These are phyloP conservation scores for Ceyx melanurus DNA, from an alignment of 2,113 vertebrate genomes.

Conservation along the genomic window DNA sequence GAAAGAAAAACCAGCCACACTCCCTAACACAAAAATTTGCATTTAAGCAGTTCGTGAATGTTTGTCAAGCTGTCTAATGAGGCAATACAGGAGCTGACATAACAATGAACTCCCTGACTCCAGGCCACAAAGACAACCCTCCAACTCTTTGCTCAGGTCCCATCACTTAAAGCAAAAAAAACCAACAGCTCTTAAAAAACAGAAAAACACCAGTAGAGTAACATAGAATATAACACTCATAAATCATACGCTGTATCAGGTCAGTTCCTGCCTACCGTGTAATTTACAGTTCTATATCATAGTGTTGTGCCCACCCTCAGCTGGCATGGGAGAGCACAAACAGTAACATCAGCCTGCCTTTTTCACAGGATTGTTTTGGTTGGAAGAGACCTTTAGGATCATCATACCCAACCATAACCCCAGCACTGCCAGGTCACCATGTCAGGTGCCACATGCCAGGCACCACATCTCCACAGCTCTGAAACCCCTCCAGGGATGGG, in stretches of 20 bases:
- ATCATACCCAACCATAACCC: no score
- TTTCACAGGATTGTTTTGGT: neutral
- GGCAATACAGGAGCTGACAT: neutral
- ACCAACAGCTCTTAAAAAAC: neutral
- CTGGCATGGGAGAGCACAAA: accelerated
- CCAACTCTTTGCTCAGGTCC: neutral
- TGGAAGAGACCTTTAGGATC: neutral
- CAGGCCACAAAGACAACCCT: neutral
- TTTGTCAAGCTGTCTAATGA: neutral
- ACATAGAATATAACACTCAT: neutral
- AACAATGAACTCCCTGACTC: neutral
- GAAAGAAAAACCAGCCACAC: neutral
- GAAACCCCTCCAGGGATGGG: no score
- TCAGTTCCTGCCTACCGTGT: neutral
- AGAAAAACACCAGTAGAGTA: neutral
- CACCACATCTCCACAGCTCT: no score
- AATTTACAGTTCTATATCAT: neutral
- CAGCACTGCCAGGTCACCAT: no score
- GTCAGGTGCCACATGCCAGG: no score
- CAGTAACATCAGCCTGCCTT: neutral
- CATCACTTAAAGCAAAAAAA: neutral
- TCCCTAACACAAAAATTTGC: neutral
- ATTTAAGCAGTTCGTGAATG: neutral
- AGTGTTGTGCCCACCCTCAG: neutral
- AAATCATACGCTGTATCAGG: neutral